Evolutionary conservation across 1,140 invertebrate genomes (phyloP), one percentile per base, ranked within the genome.

Genomic region (Marisa cornuarietis): DNA sequence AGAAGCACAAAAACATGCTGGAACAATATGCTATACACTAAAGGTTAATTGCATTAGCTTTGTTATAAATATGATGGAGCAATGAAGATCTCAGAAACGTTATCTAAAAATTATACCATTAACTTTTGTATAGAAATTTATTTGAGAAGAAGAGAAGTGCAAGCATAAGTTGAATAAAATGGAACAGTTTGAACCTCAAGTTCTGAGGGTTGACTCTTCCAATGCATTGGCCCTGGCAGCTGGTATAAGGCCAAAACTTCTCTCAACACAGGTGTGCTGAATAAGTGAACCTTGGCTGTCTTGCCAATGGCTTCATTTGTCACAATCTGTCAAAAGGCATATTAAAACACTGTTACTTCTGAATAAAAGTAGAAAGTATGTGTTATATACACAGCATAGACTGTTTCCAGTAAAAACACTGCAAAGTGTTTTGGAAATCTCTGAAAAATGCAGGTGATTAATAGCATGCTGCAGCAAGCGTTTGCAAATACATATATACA

Each of bases 241-340:
- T 72, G 62, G 62, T 79, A 79, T 9, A 79, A 61, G 26, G 22
- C 26, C n/a, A 73, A 58, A 24, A 79, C 65, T 54, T 79, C 69
- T 20, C 73, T 72, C 14, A 79, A 49, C 11, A 79, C 62, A 52
- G 42, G 26, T 3, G 69, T 51, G 78, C 65, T 79, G 22, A 79
- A 79, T 18, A 79, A 42, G 49, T 66, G 58, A 20, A 79, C 71
- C 71, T 79, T 79, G 22, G 71, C 13, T 49, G 54, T 73, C 49
- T 79, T 79, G 42, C 71, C 71, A 18, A 79, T 54, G 51, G 58
- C 62, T 26, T 51, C 49, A 42, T 79, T 79, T 63, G 31, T 31
- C 13, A 79, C 58, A 58, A 79, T 73, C 78, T 79, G 71, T n/a
- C 24, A 52, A 66, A 31, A 77, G 10, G 31, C 51, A 51, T 31